Conservation (phyloP, 1,140 invertebrate genomes). For the Cotesia chilonis region DNA sequence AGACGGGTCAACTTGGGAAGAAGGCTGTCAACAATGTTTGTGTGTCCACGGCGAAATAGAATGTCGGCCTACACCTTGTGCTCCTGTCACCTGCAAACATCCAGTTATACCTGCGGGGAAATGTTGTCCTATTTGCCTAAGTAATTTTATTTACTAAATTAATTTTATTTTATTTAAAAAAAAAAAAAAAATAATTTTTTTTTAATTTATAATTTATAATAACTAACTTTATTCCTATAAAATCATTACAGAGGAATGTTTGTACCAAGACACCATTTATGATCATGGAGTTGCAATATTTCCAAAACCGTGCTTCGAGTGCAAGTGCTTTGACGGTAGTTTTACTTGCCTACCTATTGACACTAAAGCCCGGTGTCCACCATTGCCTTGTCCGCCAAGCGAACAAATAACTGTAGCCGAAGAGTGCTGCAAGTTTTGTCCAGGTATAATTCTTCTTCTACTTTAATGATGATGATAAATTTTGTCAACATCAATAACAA, state of each 20-base stretch:
- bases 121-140: slow-evolving; percentile 86
- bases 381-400: slow-evolving; percentile 78
- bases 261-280: slow-evolving; percentile 77
- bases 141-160: slow-evolving; percentile 69
- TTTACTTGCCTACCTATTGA: slow-evolving; percentile 81
- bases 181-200: too few species aligned
- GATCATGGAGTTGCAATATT: slow-evolving; percentile 83
- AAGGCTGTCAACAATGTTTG: slow-evolving; percentile 82
- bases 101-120: slow-evolving; percentile 79
- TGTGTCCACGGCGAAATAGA: slow-evolving; percentile 84
- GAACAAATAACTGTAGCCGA: slow-evolving; percentile 83
- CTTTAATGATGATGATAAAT: neutral
- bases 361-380: slow-evolving; percentile 79
- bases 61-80: slow-evolving; percentile 82
- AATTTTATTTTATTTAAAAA: neutral
- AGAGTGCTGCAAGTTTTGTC: slow-evolving; percentile 91
- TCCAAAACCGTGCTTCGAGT: slow-evolving; percentile 77
- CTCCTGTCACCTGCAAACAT: slow-evolving; percentile 78
- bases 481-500: neutral
- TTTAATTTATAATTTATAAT: too few species aligned
- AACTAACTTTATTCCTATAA: neutral
- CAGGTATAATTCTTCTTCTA: slow-evolving; percentile 69
- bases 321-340: slow-evolving; percentile 80
- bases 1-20: slow-evolving; percentile 84
- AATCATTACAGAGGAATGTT: slow-evolving; percentile 76